Percentiles rank a stretch among this genome's conserved stretches.
Conservation (phyloP, 1,140 invertebrate species). For the Acromyrmex echinatior region DNA sequence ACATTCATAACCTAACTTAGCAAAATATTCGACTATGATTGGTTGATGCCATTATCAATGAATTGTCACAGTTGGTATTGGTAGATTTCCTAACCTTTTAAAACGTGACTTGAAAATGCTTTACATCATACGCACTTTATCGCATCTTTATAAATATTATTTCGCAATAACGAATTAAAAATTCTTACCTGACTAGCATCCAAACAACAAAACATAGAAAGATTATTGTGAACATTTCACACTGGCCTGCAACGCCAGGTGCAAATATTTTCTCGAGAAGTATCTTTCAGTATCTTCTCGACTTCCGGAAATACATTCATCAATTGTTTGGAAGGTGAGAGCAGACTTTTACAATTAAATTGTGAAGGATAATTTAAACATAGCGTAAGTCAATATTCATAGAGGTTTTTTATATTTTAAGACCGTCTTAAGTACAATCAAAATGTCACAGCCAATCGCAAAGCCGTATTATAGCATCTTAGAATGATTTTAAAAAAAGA, state of each 20-base stretch:
- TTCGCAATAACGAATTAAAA: not conserved
- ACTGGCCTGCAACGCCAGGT: too few species aligned
- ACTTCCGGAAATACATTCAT: not conserved
- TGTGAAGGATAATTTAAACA: not conserved
- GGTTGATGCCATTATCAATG: not conserved
- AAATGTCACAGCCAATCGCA: too few species aligned
- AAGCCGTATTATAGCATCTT: too few species aligned
- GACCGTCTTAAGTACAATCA: too few species aligned
- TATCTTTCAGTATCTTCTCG: not conserved
- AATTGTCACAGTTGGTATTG: not conserved
- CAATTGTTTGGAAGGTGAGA: not conserved
- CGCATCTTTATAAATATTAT: not conserved
- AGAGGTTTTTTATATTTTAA: too few species aligned
- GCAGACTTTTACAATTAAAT: not conserved
- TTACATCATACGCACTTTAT: not conserved
- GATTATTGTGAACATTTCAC: constrained; percentile 11
- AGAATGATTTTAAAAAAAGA: too few species aligned
- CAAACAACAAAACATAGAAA: constrained; percentile 17
- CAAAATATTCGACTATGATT: not conserved
- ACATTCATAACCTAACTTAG: constrained; percentile 18
- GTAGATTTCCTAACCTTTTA: not conserved
- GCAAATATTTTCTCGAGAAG: too few species aligned
- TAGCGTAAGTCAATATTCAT: too few species aligned
- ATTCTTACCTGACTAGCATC: constrained; percentile 33
- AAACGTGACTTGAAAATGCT: not conserved